Percentiles rank a stretch among this genome's conserved stretches.
phyloP scores from a whole-genome alignment of 2,797 vertebrate species.

The Leptatherina wallacei region DNA sequence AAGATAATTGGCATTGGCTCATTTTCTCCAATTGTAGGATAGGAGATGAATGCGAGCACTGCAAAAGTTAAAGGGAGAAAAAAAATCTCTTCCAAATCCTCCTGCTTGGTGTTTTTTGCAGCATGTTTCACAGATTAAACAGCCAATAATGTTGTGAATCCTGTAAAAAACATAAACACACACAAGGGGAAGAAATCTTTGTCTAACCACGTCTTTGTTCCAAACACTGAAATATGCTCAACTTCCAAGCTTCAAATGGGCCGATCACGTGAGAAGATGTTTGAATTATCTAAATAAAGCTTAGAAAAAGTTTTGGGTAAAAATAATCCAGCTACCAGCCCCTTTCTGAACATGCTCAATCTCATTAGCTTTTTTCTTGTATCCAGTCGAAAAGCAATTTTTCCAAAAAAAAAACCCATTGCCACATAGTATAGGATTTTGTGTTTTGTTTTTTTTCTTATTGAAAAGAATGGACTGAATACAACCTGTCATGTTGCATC shows the following conservation, averaged over 20 bases:
- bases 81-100: background rate
- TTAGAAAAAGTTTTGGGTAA: background rate
- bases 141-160: background rate
- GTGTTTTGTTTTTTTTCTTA: background rate
- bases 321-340: background rate
- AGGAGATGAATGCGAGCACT: background rate
- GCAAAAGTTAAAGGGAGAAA: background rate
- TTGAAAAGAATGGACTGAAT: background rate
- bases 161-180: background rate
- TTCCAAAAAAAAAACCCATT: background rate
- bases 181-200: background rate
- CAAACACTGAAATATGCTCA: background rate
- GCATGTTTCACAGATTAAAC: background rate
- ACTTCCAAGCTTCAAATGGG: background rate
- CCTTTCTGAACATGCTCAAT: background rate
- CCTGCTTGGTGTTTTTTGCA: background rate
- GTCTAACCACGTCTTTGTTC: background rate
- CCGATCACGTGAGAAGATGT: background rate
- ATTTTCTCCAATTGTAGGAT: background rate
- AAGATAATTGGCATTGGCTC: background rate
- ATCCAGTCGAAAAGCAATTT: background rate
- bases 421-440: background rate
- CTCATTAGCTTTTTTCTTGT: background rate
- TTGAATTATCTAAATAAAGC: constrained; percentile 11
- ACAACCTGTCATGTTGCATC: constrained; percentile 9